phyloP scores from a whole-genome alignment of 2,113 vertebrate genomes.

The Coreoperca whiteheadi region DNA sequence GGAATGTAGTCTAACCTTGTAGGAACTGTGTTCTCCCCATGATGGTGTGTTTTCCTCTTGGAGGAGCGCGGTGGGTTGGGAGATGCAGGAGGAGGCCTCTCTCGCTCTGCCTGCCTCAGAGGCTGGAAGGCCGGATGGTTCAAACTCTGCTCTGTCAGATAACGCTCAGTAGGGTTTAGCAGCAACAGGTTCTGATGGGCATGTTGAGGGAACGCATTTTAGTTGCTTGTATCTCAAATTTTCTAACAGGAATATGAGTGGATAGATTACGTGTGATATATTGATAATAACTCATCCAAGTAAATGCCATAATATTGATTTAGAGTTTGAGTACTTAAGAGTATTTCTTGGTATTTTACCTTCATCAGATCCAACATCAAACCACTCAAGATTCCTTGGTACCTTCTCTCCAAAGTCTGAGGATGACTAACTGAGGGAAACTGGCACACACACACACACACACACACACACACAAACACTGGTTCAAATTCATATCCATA shows the following conservation, averaged over 20 bases:
- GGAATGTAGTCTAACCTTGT: conserved; percentile 85
- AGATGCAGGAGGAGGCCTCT: conserved; percentile 85
- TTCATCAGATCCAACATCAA: conserved; percentile 98
- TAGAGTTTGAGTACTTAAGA: not conserved
- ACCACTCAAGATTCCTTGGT: conserved; percentile 94
- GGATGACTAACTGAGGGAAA: conserved; percentile 99
- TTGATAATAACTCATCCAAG: not conserved
- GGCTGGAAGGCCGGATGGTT: conserved; percentile 98
- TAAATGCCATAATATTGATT: not conserved
- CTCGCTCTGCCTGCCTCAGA: conserved; percentile 93
- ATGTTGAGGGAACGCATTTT: not conserved
- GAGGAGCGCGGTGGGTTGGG: conserved; percentile 93
- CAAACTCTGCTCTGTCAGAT: conserved; percentile 95
- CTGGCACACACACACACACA: conserved; percentile 77
- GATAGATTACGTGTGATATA: too few relatives aligned
- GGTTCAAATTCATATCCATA: conserved; percentile 15
- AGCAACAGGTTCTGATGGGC: conserved; percentile 92
- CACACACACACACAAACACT: conserved; percentile 26
- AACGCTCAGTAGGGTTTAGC: conserved; percentile 95
- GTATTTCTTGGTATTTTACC: conserved; percentile 81
- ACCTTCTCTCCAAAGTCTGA: conserved; percentile 96
- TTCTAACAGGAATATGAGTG: not conserved
- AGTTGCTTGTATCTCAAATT: not conserved
- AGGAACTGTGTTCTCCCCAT: conserved; percentile 94
- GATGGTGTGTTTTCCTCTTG: conserved; percentile 98